Evolutionary conservation across 2,113 vertebrate species (phyloP), one percentile per base, ranked within the genome.

Genomic region (Phyllostomus discolor): DNA sequence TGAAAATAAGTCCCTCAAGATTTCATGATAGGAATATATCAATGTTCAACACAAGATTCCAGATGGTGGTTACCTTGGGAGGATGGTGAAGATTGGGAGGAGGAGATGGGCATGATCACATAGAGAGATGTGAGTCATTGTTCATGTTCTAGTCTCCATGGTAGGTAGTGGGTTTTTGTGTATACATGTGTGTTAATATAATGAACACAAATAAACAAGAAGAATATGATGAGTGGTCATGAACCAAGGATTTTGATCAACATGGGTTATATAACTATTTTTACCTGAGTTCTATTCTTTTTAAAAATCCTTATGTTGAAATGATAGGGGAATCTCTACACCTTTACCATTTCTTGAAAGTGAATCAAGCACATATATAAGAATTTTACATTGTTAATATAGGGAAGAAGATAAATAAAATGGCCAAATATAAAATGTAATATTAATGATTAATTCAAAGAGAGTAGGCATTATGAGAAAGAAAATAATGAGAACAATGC

Each of bases 391-490:
- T 94, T 62, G 52, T 86, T 38, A 83, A 7, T 26, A 50, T 46
- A 66, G 43, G 4, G 4, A 81, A 57, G 41, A 88, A 38, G 26
- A 43, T 17, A 35, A 89, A 78, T 33, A 92, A 94, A 94, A 69
- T 85, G 72, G 82, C 35, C 72, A 91, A 88, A 86, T 76, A 64
- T 50, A 92, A 95, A 93, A 89, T 70, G 22, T 59, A 72, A 46
- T 84, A 48, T 76, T 88, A 93, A 66, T 52, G 17, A 33, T 91
- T 26, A 90, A 83, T 87, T 95, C 59, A 84, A 92, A 92, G 76
- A 95, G 6, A 82, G 31, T 62, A 57, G 43, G 54, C 76, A 82
- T 85, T 76, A 75, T 46, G 28, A 85, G 95, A 94, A 50, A 92
- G 69, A 88, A 87, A 89, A 38, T 93, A 95, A 78, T 90, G 28